phyloP scores from a whole-genome alignment of 2,797 vertebrate species.

The Hylomyscus alleni region DNA sequence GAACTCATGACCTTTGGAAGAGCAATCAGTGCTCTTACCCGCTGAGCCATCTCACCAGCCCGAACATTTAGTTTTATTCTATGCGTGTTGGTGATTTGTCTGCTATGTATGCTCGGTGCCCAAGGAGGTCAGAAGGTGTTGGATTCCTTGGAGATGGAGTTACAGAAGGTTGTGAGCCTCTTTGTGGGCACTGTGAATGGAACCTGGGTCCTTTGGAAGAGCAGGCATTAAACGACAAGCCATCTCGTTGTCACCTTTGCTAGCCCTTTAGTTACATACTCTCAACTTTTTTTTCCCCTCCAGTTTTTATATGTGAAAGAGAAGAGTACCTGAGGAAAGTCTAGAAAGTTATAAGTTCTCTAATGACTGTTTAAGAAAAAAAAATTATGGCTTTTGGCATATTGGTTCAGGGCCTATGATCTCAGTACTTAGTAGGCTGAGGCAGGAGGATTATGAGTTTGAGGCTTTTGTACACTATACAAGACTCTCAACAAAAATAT shows the following conservation, averaged over 20 bases:
- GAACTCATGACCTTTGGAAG: no score
- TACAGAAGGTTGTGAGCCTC: not conserved
- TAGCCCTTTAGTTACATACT: not conserved
- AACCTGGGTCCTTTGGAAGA: not conserved
- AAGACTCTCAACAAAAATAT: not conserved
- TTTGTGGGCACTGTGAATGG: not conserved
- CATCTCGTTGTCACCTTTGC: not conserved
- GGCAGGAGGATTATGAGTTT: not conserved
- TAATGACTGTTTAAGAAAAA: not conserved
- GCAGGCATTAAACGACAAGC: not conserved
- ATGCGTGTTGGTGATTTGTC: not conserved
- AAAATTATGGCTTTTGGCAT: not conserved
- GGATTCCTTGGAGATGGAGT: not conserved
- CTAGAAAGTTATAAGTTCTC: not conserved
- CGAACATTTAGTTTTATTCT: not conserved
- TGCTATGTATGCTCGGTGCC: not conserved
- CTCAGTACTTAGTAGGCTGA: not conserved
- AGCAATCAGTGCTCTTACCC: no score
- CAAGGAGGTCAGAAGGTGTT: not conserved
- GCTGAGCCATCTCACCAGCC: no score
- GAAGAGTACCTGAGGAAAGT: not conserved
- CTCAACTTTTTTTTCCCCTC: not conserved
- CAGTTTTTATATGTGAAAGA: not conserved
- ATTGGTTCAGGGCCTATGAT: not conserved
- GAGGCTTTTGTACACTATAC: not conserved